These are phyloP conservation scores for Pandemis cinnamomeana DNA, from an alignment of 2,888 invertebrate species.

Conservation along the genomic window DNA sequence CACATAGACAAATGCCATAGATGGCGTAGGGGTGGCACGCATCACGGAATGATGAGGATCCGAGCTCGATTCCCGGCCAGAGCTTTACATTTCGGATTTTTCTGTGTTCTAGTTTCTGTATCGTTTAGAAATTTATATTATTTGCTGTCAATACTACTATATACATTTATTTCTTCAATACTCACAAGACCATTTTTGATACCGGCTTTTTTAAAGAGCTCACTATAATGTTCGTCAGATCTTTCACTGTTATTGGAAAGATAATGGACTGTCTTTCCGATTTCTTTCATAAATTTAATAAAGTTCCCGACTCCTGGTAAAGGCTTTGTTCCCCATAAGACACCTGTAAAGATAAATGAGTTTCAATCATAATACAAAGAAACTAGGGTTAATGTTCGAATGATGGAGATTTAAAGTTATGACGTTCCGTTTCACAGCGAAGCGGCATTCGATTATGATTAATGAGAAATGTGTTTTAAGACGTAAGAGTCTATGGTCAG, in stretches of 20 bases:
- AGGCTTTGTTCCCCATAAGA: slow-evolving; percentile 72
- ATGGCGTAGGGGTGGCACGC: too few species aligned
- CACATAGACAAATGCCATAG: too few species aligned
- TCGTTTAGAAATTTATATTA: too few species aligned
- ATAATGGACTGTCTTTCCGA: slow-evolving; percentile 80
- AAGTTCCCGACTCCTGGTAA: slow-evolving; percentile 75
- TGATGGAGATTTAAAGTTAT: neutral
- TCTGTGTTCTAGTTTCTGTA: too few species aligned
- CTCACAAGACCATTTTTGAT: slow-evolving; percentile 73
- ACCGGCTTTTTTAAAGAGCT: slow-evolving; percentile 59
- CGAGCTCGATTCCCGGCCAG: too few species aligned
- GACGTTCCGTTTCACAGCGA: neutral
- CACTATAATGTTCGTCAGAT: slow-evolving; percentile 63
- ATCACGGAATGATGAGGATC: too few species aligned
- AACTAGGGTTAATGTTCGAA: neutral
- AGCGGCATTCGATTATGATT: neutral
- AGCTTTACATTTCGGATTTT: too few species aligned
- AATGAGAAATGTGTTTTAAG: too few species aligned
- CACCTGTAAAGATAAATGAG: slow-evolving; percentile 69
- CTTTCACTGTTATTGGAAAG: slow-evolving; percentile 82
- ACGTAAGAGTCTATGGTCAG: too few species aligned
- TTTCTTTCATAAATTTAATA: slow-evolving; percentile 69
- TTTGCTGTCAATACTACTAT: too few species aligned
- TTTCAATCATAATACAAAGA: neutral
- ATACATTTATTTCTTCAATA: slow-evolving; percentile 40